Percentiles rank a stretch among this genome's conserved stretches.
phyloP scores from a whole-genome alignment of 2,797 vertebrate species.

The Anabas testudineus region DNA sequence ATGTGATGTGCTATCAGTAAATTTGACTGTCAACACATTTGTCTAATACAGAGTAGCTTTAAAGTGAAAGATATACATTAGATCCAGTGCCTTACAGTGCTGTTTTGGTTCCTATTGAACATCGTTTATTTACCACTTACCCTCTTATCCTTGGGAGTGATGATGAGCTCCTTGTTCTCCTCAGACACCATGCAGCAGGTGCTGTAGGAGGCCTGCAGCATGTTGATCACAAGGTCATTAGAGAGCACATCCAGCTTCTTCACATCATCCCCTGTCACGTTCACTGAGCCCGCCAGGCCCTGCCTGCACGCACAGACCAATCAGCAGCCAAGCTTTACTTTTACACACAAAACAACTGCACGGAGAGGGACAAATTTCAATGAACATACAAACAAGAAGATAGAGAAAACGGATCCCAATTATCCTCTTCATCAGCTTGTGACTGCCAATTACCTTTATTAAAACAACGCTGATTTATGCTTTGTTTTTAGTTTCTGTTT shows the following conservation, averaged over 20 bases:
- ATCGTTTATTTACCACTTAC: constrained; percentile 71
- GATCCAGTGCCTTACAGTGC: too few relatives aligned
- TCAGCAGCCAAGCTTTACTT: constrained; percentile 14
- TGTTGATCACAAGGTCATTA: constrained; percentile 94
- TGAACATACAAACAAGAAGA: background rate
- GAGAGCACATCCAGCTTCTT: constrained; percentile 97
- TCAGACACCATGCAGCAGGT: constrained; percentile 94
- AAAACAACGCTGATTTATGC: constrained; percentile 26
- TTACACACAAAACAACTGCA: too few relatives aligned
- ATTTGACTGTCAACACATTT: background rate
- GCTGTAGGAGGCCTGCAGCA: constrained; percentile 94
- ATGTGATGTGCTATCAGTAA: background rate
- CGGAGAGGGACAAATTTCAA: background rate
- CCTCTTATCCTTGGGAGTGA: constrained; percentile 89
- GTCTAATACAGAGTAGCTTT: too few relatives aligned
- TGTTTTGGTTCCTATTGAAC: too few relatives aligned
- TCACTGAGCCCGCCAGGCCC: constrained; percentile 92
- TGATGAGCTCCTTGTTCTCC: constrained; percentile 92
- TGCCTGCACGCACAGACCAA: constrained; percentile 68
- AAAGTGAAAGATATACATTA: too few relatives aligned
- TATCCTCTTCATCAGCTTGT: background rate
- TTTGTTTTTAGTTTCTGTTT: constrained; percentile 17
- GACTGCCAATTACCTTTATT: background rate
- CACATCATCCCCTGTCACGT: constrained; percentile 95
- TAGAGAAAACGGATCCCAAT: background rate